A percentile compares a stretch with the other conserved stretches of the same genome.
Conservation (phyloP, 2,888 invertebrate species). For the Acanthosoma haemorrhoidale region DNA sequence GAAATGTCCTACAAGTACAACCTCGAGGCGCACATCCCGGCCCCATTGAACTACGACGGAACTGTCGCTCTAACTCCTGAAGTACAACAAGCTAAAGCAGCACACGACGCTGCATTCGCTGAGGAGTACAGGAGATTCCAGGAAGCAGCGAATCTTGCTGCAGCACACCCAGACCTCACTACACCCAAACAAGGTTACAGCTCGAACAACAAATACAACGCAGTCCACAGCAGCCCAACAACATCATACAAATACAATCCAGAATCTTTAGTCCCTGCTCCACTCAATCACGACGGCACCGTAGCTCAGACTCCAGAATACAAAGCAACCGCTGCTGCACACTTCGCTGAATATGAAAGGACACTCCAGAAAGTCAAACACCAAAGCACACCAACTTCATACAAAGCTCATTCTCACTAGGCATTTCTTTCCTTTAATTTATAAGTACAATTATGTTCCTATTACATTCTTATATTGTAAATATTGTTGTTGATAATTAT, state of each 20-base stretch:
- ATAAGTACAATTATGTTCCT: too few species aligned
- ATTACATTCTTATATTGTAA: too few species aligned
- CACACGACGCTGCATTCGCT: constrained; percentile 21
- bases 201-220: not conserved
- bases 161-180: not conserved
- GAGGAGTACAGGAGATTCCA: not conserved
- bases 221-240: not conserved
- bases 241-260: not conserved
- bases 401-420: too few species aligned
- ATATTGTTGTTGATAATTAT: too few species aligned
- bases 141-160: constrained; percentile 39
- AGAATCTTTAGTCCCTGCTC: constrained; percentile 21
- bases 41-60: constrained; percentile 31
- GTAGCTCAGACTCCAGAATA: constrained; percentile 47
- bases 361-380: constrained; percentile 29
- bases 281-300: constrained; percentile 37
- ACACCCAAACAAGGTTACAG: not conserved
- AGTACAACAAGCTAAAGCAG: constrained; percentile 24
- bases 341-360: constrained; percentile 38
- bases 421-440: too few species aligned
- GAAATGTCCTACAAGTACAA: too few species aligned
- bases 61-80: constrained; percentile 31
- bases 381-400: not conserved
- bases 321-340: constrained; percentile 47
- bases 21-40: not conserved